A percentile compares a stretch with the other conserved stretches of the same genome.
Conservation (phyloP, 1,140 invertebrate species). For the Campoletis sonorensis region DNA sequence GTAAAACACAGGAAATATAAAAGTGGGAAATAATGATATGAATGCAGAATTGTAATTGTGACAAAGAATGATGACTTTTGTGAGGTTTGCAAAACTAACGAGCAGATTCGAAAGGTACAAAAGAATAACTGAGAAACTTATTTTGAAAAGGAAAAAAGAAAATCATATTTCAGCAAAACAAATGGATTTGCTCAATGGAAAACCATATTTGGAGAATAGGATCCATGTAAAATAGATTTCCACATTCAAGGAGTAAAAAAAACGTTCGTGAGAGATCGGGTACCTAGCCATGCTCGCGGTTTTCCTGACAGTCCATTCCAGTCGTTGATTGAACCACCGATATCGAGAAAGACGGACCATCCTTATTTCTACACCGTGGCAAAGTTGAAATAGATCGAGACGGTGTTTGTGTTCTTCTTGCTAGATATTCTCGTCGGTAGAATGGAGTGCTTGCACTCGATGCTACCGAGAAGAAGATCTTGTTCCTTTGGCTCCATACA, state of each 20-base stretch:
- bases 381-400: slow-evolving; percentile 29
- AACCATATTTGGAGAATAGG: neutral
- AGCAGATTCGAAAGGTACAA: no score
- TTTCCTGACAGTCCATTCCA: slow-evolving; percentile 23
- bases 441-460: slow-evolving; percentile 16
- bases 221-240: slow-evolving; percentile 19
- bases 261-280: slow-evolving; percentile 9
- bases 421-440: neutral
- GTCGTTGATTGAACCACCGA: neutral
- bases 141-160: no score
- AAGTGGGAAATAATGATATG: neutral
- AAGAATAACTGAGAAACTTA: no score
- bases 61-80: neutral
- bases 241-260: neutral
- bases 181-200: neutral
- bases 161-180: no score
- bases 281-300: slow-evolving; percentile 17
- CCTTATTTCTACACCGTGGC: neutral
- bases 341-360: neutral
- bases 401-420: slow-evolving; percentile 15
- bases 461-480: slow-evolving; percentile 9
- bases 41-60: neutral
- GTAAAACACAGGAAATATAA: neutral
- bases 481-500: slow-evolving; percentile 6
- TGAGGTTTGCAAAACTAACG: no score